A percentile compares a stretch with the other conserved stretches of the same genome.
phyloP scores from a whole-genome alignment of 2,113 vertebrate species.

The Cathartes aura region DNA sequence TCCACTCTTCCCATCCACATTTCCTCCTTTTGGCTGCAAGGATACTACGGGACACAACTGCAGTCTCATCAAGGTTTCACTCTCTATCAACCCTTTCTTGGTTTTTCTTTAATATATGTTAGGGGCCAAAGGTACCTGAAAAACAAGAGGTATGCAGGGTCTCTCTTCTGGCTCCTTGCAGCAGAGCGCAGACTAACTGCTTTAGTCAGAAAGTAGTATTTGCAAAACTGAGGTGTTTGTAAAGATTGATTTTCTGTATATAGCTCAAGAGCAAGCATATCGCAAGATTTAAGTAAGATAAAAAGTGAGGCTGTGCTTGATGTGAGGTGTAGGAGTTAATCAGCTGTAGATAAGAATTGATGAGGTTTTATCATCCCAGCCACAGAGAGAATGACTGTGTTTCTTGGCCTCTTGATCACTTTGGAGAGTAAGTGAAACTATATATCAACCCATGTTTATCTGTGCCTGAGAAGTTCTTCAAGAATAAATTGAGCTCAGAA shows the following conservation, averaged over 20 bases:
- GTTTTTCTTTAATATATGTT: background rate
- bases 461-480: conserved; percentile 23
- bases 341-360: conserved; percentile 53
- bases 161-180: background rate
- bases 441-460: conserved; percentile 13
- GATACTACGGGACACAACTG: background rate
- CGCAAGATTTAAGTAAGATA: conserved; percentile 34
- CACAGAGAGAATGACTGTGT: background rate
- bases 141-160: background rate
- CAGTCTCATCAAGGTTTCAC: conserved; percentile 32
- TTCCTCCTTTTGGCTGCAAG: background rate
- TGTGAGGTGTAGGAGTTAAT: conserved; percentile 27
- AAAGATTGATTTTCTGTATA: conserved; percentile 36
- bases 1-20: background rate
- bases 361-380: conserved; percentile 2
- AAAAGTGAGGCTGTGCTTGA: conserved; percentile 37
- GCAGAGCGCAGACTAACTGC: background rate
- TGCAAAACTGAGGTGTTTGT: conserved; percentile 23
- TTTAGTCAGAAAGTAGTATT: background rate
- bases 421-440: background rate
- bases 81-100: conserved; percentile 4
- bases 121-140: background rate
- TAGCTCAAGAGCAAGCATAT: conserved; percentile 27
- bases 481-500: conserved; percentile 30
- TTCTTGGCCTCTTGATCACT: conserved; percentile 42